Conservation (phyloP, 2,797 vertebrate species). For the Acridotheres tristis region DNA sequence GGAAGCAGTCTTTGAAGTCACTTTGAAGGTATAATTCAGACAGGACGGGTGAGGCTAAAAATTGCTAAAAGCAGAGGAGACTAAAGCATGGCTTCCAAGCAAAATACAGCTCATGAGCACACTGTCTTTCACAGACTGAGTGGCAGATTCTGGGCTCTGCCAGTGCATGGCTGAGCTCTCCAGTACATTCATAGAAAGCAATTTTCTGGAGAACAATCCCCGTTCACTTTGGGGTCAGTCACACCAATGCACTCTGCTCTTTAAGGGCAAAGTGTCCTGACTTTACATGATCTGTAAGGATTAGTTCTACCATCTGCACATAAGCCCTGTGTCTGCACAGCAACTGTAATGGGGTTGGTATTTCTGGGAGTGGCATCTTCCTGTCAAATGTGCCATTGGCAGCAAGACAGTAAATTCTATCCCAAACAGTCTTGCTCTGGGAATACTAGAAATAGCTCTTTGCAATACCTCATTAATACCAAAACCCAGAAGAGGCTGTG, state of each 20-base stretch:
- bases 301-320: not conserved
- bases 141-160: not conserved
- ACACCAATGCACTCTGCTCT: not conserved
- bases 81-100: not conserved
- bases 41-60: not conserved
- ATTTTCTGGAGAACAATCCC: not conserved
- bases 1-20: constrained; percentile 46
- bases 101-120: not conserved
- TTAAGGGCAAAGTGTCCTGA: not conserved
- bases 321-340: not conserved
- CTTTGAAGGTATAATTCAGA: constrained; percentile 1
- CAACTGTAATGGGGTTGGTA: not conserved
- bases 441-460: not conserved
- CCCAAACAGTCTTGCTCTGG: not conserved
- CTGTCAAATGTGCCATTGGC: not conserved
- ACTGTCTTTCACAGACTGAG: not conserved
- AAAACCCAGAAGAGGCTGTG: not conserved
- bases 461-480: not conserved
- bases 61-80: not conserved
- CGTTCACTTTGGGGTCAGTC: not conserved
- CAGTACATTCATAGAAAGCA: not conserved
- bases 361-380: not conserved
- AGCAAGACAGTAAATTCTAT: not conserved
- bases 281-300: not conserved
- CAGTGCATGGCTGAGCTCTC: not conserved